A percentile compares a stretch with the other conserved stretches of the same genome.
Conservation (phyloP, 2,113 vertebrate genomes). For the Ammospiza caudacuta region DNA sequence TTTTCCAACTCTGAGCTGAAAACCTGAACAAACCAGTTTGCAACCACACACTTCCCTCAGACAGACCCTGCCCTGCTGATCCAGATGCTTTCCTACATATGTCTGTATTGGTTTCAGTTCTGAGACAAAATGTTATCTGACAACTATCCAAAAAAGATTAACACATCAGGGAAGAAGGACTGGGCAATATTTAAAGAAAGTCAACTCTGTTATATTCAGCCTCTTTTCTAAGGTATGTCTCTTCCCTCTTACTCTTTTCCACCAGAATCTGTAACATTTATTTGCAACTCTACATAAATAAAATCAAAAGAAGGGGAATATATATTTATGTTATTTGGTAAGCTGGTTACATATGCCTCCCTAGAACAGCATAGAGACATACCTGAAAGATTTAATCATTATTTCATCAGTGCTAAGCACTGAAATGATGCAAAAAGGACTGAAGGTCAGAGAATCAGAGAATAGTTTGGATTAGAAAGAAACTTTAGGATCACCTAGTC, state of each 20-base stretch:
- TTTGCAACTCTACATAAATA: not conserved
- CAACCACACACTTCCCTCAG: not conserved
- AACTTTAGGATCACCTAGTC: not conserved
- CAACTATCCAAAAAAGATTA: not conserved
- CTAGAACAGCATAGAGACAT: not conserved
- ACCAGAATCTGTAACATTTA: not conserved
- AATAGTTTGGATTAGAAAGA: not conserved
- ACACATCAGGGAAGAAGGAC: not conserved
- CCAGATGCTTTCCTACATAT: not conserved
- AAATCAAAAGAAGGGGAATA: not conserved
- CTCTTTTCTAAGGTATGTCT: not conserved
- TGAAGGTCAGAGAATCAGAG: not conserved
- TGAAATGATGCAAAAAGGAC: not conserved
- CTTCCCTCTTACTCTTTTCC: not conserved
- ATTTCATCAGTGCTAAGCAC: not conserved
- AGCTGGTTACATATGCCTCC: not conserved
- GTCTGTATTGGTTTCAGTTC: not conserved
- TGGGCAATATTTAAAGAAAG: not conserved
- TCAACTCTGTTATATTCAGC: not conserved
- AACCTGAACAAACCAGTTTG: not conserved
- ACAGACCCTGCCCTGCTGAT: not conserved
- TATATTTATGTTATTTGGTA: not conserved
- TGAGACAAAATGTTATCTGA: not conserved
- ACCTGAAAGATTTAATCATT: not conserved
- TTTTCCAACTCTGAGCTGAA: not conserved